phyloP scores from a whole-genome alignment of 2,797 vertebrate genomes.

The Cyclura pinguis region DNA sequence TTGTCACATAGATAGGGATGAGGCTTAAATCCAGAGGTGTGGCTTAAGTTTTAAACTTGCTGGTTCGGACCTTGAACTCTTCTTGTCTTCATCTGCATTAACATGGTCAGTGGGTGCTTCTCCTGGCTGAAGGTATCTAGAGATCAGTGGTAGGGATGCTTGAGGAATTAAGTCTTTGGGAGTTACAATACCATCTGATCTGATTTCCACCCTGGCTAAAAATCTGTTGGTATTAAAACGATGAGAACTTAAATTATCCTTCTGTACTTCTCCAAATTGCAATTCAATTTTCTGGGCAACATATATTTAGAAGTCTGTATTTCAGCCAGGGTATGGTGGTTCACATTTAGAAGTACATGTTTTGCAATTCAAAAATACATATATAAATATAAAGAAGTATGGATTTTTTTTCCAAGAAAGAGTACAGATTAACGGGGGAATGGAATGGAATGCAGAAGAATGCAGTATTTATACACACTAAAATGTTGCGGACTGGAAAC shows the following conservation, averaged over 20 bases:
- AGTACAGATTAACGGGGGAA: background rate
- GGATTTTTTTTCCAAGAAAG: background rate
- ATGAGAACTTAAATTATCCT: background rate
- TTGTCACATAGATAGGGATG: background rate
- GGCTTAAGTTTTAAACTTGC: background rate
- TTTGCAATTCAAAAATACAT: background rate
- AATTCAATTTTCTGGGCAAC: background rate
- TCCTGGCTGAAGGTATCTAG: background rate
- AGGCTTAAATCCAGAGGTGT: background rate
- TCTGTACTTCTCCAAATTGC: background rate
- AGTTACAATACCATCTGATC: background rate
- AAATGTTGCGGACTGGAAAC: background rate
- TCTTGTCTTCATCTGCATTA: too few relatives aligned
- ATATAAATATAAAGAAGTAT: background rate
- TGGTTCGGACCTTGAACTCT: background rate
- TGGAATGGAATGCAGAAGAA: background rate
- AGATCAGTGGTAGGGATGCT: background rate
- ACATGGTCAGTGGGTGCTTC: background rate
- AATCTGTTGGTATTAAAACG: too few relatives aligned
- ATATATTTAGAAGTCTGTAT: background rate
- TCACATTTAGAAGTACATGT: background rate
- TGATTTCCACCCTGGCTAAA: background rate
- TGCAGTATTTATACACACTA: background rate
- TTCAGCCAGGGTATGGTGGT: background rate
- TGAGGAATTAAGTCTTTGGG: background rate